phyloP scores from a whole-genome alignment of 2,113 vertebrate genomes.

The Gambusia holbrooki region DNA sequence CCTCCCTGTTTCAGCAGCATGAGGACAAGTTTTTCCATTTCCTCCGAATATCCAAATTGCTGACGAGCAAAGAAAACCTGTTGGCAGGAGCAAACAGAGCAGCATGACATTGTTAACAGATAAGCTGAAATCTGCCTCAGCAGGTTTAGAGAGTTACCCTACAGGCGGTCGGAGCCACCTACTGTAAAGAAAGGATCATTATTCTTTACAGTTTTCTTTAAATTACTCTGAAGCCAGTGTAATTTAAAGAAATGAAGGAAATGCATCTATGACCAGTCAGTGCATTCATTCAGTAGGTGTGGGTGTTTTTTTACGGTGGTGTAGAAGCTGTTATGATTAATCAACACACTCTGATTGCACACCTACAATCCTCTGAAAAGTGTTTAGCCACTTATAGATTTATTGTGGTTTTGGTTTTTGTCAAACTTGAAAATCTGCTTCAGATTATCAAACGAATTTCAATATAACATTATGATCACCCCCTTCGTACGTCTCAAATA shows the following conservation, averaged over 20 bases:
- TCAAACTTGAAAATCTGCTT: too few relatives aligned
- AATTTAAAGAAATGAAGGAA: not conserved
- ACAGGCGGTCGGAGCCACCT: not conserved
- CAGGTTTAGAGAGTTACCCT: too few relatives aligned
- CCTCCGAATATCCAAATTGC: constrained; percentile 29
- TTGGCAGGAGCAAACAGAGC: constrained; percentile 17
- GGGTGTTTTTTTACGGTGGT: not conserved
- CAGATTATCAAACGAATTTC: too few relatives aligned
- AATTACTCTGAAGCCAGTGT: too few relatives aligned
- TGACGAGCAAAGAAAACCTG: constrained; percentile 29
- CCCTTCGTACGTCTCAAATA: too few relatives aligned
- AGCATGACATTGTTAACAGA: not conserved
- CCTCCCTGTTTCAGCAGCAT: not conserved
- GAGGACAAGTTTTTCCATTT: constrained; percentile 53
- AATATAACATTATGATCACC: too few relatives aligned
- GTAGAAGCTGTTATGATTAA: too few relatives aligned
- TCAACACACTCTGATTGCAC: too few relatives aligned
- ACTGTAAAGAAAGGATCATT: not conserved
- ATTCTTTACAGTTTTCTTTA: too few relatives aligned
- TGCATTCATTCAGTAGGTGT: not conserved
- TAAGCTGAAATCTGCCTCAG: not conserved
- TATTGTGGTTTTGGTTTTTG: too few relatives aligned
- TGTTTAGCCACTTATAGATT: too few relatives aligned
- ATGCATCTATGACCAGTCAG: not conserved
- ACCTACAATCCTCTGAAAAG: too few relatives aligned